phyloP scores from a whole-genome alignment of 1,140 invertebrate species.

The Papilio xuthus region DNA sequence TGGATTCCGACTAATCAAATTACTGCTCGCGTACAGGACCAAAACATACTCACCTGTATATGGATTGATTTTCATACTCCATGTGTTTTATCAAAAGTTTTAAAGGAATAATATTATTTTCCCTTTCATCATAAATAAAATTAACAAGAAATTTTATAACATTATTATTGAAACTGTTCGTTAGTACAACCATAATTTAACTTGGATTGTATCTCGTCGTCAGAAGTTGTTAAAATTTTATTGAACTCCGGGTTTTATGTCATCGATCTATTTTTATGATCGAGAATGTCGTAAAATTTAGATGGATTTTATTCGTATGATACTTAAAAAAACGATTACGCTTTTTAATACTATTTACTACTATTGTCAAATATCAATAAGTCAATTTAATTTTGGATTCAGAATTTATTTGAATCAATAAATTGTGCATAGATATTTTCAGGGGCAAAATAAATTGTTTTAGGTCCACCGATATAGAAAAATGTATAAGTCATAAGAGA shows the following conservation, averaged over 20 bases:
- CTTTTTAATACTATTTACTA: background rate
- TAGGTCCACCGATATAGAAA: no score
- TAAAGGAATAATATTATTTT: no score
- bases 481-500: no score
- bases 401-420: no score
- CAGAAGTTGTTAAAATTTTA: slow-evolving; percentile 37
- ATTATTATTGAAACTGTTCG: slow-evolving; percentile 1
- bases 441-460: no score
- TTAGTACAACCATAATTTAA: slow-evolving; percentile 21
- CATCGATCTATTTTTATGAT: slow-evolving; percentile 35
- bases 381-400: background rate
- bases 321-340: slow-evolving; percentile 4
- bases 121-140: background rate
- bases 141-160: slow-evolving; percentile 8
- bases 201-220: slow-evolving; percentile 32
- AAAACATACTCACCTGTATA: no score
- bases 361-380: slow-evolving; percentile 3
- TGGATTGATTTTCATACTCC: no score
- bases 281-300: slow-evolving; percentile 28
- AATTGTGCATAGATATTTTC: no score
- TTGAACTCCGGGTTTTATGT: slow-evolving; percentile 32
- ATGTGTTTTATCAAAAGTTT: no score
- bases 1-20: no score
- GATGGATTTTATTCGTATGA: slow-evolving; percentile 32
- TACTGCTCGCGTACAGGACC: no score